Base-by-base conservation (phyloP, 1,140 invertebrate genomes). In the Drosophila micromelanica region DNA sequence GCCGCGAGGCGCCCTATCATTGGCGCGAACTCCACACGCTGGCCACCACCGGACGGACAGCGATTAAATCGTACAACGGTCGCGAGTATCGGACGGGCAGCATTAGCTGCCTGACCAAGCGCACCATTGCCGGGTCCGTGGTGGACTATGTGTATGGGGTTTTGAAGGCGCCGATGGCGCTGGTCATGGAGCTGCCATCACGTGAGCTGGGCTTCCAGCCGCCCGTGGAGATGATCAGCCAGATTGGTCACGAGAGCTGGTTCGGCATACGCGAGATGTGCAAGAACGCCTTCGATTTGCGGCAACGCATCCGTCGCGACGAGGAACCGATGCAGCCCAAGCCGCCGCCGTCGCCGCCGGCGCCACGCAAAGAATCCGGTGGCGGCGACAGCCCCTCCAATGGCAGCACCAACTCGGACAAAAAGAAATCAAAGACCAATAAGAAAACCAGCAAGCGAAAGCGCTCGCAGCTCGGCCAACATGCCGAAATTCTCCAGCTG, bases 91-190 rank as follows among this genome's bases (percentile, higher is more conserved):
- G 90, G 7, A 82, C 78, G 9, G 90, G 91, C 0, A 91, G 80
- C 45, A 91, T 92, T 6, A 78, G 89, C 12, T 71, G 78, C 35
- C 49, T 92, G 13, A 91, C 72, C 11, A 87, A 93, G 92, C 94
- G 95, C 60, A 92, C 93, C 0, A 95, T 95, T 8, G 93, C 95
- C 40, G 95, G 95, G 2, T 94, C 94, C 2, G 95, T 95, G 61
- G 94, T 96, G 77, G 96, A 96, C 76, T 96, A 94, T 91, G 95
- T 95, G 0, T 95, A 94, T 73, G 95, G 94, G 0, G 93, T 92
- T 0, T 91, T 93, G 1, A 94, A 94, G 13, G 93, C 96, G 2
- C 95, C 95, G 3, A 95, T 96, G 84, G 94, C 94, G 0, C 95
- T 94, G 76, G 94, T 95, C 0, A 94, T 96, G 91, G 96, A 96